phyloP scores from a whole-genome alignment of 1,140 invertebrate species.

The Lepidotrigona ventralis region DNA sequence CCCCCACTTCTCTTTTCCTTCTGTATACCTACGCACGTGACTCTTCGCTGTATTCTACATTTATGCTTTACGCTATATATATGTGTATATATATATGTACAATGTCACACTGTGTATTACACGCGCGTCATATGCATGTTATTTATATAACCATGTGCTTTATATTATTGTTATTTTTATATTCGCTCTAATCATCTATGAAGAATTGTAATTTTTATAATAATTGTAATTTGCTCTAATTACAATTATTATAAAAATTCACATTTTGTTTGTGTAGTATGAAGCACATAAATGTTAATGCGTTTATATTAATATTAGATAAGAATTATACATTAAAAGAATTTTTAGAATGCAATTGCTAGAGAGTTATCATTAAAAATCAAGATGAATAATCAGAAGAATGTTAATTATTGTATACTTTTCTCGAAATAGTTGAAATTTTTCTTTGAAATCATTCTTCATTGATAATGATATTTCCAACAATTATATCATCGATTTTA shows the following conservation, averaged over 20 bases:
- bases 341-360: not conserved
- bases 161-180: not conserved
- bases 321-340: not conserved
- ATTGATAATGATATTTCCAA: not conserved
- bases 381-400: not conserved
- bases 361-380: not conserved
- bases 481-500: not conserved
- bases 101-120: not conserved
- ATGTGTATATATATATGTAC: not conserved
- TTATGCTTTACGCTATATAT: not conserved
- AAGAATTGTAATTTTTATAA: not conserved
- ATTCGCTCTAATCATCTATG: not conserved
- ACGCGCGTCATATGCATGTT: not conserved
- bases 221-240: not conserved
- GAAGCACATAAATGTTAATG: not conserved
- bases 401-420: not conserved
- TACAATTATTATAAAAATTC: too few relatives aligned
- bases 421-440: not conserved
- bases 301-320: not conserved
- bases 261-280: not conserved
- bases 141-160: too few relatives aligned
- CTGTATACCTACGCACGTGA: slow-evolving; percentile 38
- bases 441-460: not conserved
- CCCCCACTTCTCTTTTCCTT: slow-evolving; percentile 11
- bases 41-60: slow-evolving; percentile 7